phyloP scores from a whole-genome alignment of 2,888 invertebrate species.

The Cephalotes varians region DNA sequence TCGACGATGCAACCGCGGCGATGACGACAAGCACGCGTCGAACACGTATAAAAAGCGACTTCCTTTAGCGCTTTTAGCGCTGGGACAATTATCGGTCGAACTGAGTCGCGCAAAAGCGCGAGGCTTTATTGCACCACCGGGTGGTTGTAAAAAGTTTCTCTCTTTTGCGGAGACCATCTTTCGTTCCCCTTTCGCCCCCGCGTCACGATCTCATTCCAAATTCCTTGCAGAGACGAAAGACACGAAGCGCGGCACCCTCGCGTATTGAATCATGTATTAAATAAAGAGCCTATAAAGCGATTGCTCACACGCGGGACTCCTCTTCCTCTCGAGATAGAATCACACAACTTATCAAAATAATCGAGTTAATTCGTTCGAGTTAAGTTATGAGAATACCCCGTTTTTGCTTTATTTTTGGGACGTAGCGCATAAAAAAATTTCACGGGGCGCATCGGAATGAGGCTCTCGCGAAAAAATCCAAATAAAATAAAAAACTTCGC shows the following conservation, averaged over 20 bases:
- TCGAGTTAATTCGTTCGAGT: background rate
- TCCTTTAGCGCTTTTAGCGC: slow-evolving; percentile 36
- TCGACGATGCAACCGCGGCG: slow-evolving; percentile 60
- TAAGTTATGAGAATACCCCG: background rate
- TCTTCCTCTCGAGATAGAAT: background rate
- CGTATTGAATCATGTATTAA: background rate
- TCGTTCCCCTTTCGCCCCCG: background rate
- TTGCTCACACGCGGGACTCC: background rate
- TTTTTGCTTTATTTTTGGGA: background rate
- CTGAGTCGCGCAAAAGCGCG: background rate
- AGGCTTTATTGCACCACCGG: slow-evolving; percentile 22
- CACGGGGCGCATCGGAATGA: background rate
- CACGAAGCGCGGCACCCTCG: background rate
- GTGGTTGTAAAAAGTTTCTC: slow-evolving; percentile 39
- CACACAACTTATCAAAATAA: background rate
- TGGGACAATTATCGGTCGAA: slow-evolving; percentile 57
- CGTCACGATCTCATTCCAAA: slow-evolving; percentile 1
- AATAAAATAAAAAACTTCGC: slow-evolving; percentile 27
- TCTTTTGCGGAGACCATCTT: background rate
- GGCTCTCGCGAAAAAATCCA: slow-evolving; percentile 33
- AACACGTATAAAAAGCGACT: slow-evolving; percentile 49
- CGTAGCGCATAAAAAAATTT: slow-evolving; percentile 18
- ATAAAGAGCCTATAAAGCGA: background rate
- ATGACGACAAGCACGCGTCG: slow-evolving; percentile 48
- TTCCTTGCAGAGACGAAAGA: background rate